A percentile compares a stretch with the other conserved stretches of the same genome.
Evolutionary conservation across 2,797 vertebrate genomes (phyloP).

Genomic region (Enteromius argenteus): DNA sequence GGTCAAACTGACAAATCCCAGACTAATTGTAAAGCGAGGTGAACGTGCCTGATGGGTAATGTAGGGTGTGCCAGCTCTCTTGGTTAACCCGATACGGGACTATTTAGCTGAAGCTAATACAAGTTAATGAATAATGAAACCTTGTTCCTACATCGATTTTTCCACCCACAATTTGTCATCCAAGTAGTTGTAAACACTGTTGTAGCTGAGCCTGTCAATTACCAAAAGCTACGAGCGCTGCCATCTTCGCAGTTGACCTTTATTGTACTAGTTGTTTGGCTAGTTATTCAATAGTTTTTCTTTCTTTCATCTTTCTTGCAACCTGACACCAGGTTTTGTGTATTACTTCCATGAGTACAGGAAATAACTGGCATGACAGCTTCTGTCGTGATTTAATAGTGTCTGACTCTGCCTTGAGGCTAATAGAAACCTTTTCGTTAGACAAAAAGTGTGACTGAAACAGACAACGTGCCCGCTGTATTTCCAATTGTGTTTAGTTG

Average conservation of each 20-base stretch:
- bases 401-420: background rate
- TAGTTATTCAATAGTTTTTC: background rate
- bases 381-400: background rate
- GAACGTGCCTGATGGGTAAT: background rate
- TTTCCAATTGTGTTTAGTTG: background rate
- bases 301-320: background rate
- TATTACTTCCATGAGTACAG: background rate
- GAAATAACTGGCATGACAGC: background rate
- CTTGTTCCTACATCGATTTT: conserved; percentile 9
- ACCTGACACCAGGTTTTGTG: background rate
- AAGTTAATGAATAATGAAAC: conserved; percentile 52
- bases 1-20: background rate
- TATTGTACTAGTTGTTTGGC: background rate
- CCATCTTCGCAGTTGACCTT: background rate
- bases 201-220: background rate
- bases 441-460: background rate
- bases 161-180: background rate
- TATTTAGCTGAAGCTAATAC: conserved; percentile 46
- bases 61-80: background rate
- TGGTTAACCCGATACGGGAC: background rate
- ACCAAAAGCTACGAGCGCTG: background rate
- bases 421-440: background rate
- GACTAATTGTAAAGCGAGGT: background rate
- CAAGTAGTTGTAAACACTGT: background rate
- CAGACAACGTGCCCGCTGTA: background rate